Evolutionary conservation across 2,113 vertebrate genomes (phyloP), one percentile per base, ranked within the genome.

Genomic region (Bolborhynchus lineola): DNA sequence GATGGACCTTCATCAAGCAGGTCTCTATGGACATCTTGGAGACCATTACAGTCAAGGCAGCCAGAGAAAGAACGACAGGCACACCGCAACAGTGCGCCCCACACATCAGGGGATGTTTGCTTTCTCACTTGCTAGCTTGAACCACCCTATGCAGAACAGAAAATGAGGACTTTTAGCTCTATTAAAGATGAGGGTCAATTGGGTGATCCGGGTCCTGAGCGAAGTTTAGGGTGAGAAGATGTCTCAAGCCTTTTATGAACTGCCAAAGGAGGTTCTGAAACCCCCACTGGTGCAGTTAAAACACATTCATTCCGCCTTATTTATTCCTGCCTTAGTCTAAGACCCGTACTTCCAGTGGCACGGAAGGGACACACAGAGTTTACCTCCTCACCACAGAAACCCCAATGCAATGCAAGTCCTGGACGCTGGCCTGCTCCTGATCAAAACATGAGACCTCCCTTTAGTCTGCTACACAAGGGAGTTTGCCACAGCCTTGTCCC

Each of bases 291-390:
- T 39, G 41, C 2, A 1, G 53, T 57, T 52, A 63, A 85, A 49
- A 76, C 75, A 81, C 20, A 15, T 15, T 82, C 39, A 69, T 74
- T 47, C 50, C 26, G 77, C 76, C 19, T 79, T 15, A 55, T 65
- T 89, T 90, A 91, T 24, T 62, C 60, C 60, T 84, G 74, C 74
- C 60, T 84, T 50, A 65, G 29, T 12, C 31, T 6, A 50, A 78
- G 76, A 86, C 86, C 80, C 77, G 83, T 70, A 80, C 72, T 83
- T 92, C 95, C 76, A 80, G 80, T n/a, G 60, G 21, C 59, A 69
- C 5, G 18, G 62, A 80, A 86, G n/a, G 53, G 39, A 87, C 87
- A 31, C 24, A 77, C 18, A 33, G 42, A 29, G 35, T 46, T 86
- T 7, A 39, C 53, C 20, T 47, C 52, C 49, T n/a, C 46, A 82